These are phyloP conservation scores for Arremon aurantiirostris DNA, from an alignment of 2,797 vertebrate genomes.

Conservation along the genomic window DNA sequence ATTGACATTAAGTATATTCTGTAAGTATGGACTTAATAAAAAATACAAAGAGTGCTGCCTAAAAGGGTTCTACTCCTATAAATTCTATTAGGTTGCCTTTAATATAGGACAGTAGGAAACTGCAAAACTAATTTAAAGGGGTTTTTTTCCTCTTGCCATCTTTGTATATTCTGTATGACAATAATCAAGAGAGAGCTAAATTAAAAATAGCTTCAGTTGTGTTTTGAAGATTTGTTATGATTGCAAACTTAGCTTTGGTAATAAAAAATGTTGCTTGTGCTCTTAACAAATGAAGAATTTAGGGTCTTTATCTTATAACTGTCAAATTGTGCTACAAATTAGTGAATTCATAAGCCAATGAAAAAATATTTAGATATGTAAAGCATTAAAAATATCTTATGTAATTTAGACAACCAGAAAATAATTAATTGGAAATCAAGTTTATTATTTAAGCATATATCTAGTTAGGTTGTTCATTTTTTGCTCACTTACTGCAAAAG, in stretches of 20 bases:
- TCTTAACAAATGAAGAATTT: background rate
- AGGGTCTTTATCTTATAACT: background rate
- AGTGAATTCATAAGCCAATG: background rate
- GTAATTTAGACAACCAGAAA: background rate
- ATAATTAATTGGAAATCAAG: background rate
- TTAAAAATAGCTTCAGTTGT: background rate
- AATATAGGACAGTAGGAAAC: slow-evolving; percentile 75
- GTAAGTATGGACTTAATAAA: slow-evolving; percentile 82
- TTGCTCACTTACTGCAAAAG: background rate
- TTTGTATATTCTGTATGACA: slow-evolving; percentile 49
- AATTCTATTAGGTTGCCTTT: slow-evolving; percentile 81
- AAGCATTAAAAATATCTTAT: background rate
- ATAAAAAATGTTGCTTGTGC: background rate
- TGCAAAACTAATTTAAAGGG: slow-evolving; percentile 65
- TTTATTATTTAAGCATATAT: background rate
- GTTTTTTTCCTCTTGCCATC: slow-evolving; percentile 21
- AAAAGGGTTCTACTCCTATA: slow-evolving; percentile 77
- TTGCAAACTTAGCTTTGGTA: background rate
- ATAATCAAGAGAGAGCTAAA: background rate
- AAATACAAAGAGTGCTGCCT: slow-evolving; percentile 78
- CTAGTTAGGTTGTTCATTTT: background rate
- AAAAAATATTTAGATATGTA: background rate
- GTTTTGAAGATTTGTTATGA: slow-evolving; percentile 1
- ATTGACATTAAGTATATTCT: slow-evolving; percentile 84
- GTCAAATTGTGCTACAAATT: background rate